Evolutionary conservation across 2,888 invertebrate species (phyloP).

Genomic region (Cactoblastis cactorum): DNA sequence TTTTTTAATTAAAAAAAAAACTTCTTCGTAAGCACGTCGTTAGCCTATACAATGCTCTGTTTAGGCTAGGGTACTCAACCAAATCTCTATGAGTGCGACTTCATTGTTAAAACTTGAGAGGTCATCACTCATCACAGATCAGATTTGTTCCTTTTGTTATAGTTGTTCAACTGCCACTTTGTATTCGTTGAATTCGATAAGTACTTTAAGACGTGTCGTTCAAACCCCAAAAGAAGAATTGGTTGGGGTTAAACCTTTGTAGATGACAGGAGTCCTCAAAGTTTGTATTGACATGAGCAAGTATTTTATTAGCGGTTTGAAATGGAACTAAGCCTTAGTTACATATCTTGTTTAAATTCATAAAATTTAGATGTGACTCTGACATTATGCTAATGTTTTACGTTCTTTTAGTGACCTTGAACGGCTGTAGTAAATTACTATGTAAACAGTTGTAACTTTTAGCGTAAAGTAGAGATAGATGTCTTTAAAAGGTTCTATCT

Average conservation of each 20-base stretch:
- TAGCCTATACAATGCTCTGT: constrained; percentile 6
- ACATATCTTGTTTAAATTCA: background rate
- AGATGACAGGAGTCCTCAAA: constrained; percentile 26
- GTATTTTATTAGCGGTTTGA: constrained; percentile 12
- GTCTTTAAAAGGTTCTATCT: constrained; percentile 22
- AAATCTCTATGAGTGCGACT: constrained; percentile 24
- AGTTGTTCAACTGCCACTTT: constrained; percentile 34
- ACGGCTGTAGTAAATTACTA: background rate
- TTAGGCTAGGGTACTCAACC: constrained; percentile 1
- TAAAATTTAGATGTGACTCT: background rate
- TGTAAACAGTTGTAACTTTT: constrained; percentile 16
- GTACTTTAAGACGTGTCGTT: constrained; percentile 29
- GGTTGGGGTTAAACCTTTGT: constrained; percentile 29
- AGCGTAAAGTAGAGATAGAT: constrained; percentile 16
- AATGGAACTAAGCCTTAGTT: constrained; percentile 1
- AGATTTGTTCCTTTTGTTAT: constrained; percentile 36
- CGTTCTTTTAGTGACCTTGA: constrained; percentile 14
- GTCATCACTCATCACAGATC: constrained; percentile 27
- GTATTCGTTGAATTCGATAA: constrained; percentile 32
- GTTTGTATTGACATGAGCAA: constrained; percentile 13
- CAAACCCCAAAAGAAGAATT: constrained; percentile 20
- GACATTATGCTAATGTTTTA: constrained; percentile 14
- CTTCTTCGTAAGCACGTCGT: background rate
- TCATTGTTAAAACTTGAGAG: constrained; percentile 27
- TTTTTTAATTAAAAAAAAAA: too few species aligned